Evolutionary conservation across 2,113 vertebrate species (phyloP), one percentile per base, ranked within the genome.

Genomic region (Parus major): DNA sequence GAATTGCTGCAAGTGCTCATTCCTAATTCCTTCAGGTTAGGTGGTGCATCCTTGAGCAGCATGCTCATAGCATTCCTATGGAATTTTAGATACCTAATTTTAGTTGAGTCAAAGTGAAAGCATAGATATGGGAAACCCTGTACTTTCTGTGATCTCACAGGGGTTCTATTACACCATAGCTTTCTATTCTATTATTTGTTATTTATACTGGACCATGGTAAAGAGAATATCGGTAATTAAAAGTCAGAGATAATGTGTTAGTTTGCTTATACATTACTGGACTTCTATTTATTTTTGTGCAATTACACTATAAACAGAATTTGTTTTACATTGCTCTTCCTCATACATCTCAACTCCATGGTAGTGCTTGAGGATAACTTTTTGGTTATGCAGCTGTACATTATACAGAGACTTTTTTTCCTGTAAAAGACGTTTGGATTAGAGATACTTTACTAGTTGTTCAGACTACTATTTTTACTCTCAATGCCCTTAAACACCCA

Each of bases 401-500:
- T 28, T 42, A 25, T 29, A 35, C 50, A 31, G 8, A 82, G 18
- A 41, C 33, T 13, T 79, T 77, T 73, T 52, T 46, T 22, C 7
- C 2, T 24, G 84, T 24, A 6, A 39, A 35, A 70, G 31, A 55
- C 2, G 3, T 47, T 91, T 72, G 35, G 4, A 42, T 53, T 69
- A 65, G 59, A 70, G 25, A n/a, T 75, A 31, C 7, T 93, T 94
- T 70, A 29, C 52, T 89, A 73, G 28, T 86, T 90, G 33, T 79
- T 92, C 42, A 42, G 50, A 47, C 27, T 85, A 87, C 66, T 91
- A 46, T 94, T 97, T 95, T 94, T 92, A 83, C 36, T 21, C 52
- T 82, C 33, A 35, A 16, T 88, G 75, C 50, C 82, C 85, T 86
- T 77, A 92, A 94, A 95, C 75, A 94, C 85, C 66, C 86, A 92